Base-by-base conservation (phyloP, 2,113 vertebrate species). In the Colinus virginianus region DNA sequence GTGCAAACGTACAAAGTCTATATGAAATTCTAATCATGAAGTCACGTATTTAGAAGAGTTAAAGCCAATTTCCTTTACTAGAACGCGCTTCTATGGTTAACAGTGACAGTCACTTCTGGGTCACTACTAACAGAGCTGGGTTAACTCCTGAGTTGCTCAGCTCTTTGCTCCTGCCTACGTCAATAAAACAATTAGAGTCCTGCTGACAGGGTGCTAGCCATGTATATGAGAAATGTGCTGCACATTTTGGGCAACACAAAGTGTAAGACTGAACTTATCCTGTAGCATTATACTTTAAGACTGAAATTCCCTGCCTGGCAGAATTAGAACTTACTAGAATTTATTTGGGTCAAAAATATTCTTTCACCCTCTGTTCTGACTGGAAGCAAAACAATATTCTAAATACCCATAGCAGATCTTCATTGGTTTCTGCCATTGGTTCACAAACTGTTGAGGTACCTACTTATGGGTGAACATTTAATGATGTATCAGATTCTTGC, bases 361-460 rank as follows among this genome's bases (percentile, higher is more conserved):
- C 81, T 71, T 81, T 79, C 26, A 40, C 16, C 55, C 87, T 45
- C 23, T 59, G 92, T 87, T 96, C 87, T 86, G 95, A 78, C 3
- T 91, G 78, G 90, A 97, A 92, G 18, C 42, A 97, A 93, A 96
- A 89, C 30, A 68, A 51, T 51, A 88, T 55, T 90, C 77, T 91
- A 96, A 94, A 94, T 40, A 76, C 45, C 84, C 58, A 69, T 5
- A 92, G 78, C 76, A 96, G 93, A 76, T 71, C 69, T 93, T 94
- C 75, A 77, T 76, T 79, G 67, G 82, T 91, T 97, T 95, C 70
- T 90, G 71, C 82, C 91, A 90, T 80, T 79, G 64, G 69, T 95
- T 96, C 96, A 96, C 68, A 78, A 96, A 88, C 74, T 74, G 81
- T 14, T 96, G 80, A 96, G 95, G 92, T 77, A 92, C 58, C 64